phyloP scores from a whole-genome alignment of 2,113 vertebrate species.

The Eubucco bourcierii region DNA sequence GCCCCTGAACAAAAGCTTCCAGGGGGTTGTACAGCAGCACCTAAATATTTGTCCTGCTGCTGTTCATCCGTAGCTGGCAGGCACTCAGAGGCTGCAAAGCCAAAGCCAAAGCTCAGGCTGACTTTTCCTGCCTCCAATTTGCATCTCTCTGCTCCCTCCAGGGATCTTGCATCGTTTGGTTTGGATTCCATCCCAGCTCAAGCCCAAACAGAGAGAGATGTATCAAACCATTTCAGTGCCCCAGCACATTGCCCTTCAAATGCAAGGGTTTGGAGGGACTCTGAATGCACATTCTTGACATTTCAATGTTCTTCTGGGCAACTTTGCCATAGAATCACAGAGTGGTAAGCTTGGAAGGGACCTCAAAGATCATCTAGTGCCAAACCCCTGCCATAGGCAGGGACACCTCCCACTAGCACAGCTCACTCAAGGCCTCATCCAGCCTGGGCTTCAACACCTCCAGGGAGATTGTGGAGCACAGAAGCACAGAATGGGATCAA shows the following conservation, averaged over 20 bases:
- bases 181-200: slow-evolving; percentile 51
- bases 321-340: no score
- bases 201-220: background rate
- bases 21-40: slow-evolving; percentile 25
- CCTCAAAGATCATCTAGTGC: no score
- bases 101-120: slow-evolving; percentile 52
- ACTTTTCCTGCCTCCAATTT: slow-evolving; percentile 49
- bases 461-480: no score
- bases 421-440: no score
- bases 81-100: slow-evolving; percentile 25
- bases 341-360: no score
- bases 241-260: background rate
- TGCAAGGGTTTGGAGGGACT: background rate
- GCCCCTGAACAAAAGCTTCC: slow-evolving; percentile 24
- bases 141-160: slow-evolving; percentile 41
- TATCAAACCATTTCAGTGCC: slow-evolving; percentile 22
- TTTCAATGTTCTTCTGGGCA: background rate
- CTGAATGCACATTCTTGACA: background rate
- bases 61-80: slow-evolving; percentile 28
- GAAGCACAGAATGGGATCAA: no score
- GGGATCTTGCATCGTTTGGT: slow-evolving; percentile 25
- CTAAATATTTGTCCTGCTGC: slow-evolving; percentile 53
- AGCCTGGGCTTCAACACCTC: no score
- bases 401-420: no score
- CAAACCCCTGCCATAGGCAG: no score